Base-by-base conservation (phyloP, 2,113 vertebrate species). In the Gymnobelideus leadbeateri region DNA sequence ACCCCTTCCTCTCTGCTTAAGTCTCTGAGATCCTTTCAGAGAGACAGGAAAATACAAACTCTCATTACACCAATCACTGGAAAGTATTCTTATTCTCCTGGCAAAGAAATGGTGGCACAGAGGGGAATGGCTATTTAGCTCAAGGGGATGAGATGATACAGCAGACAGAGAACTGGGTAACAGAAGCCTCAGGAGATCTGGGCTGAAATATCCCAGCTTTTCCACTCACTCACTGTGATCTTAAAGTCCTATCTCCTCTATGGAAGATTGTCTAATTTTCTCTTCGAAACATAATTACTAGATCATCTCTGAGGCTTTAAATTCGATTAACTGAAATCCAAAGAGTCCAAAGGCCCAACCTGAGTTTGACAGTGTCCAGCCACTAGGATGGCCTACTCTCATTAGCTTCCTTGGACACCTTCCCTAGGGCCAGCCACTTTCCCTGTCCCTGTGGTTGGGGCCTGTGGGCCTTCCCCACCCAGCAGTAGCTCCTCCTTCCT, bases 341-440 rank as follows among this genome's bases (percentile, higher is more conserved):
- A 49, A n/a, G 1, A 19, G 14, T n/a, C 31, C 31, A 37, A 84
- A 84, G 37, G 37, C 37, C 68, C 37, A 84, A 21, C 31, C 68
- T 84, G 37, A 68, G 31, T 68, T 43, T 21, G n/a, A 84, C 19
- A 84, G 19, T 14, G 21, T 43, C n/a, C 68, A 23, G 23, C 19
- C n/a, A 84, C 96, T 97, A 96, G 97, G 97, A 96, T 4, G 95
- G 95, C 95, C 89, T 91, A 95, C 97, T 97, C 61, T 94, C 97
- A 94, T 92, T 92, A 57, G 95, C 96, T 8, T 91, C 96, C 96
- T 97, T 95, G 97, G 95, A 97, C 93, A 93, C 97, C 96, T 97
- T 98, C 97, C 97, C 95, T 95, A 97, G 97, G 95, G 97, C 96
- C 96, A 96, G 95, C 94, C 1, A 94, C 92, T 96, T 96, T 57